Conservation (phyloP, 2,888 invertebrate species). For the Oscheius sp. region DNA sequence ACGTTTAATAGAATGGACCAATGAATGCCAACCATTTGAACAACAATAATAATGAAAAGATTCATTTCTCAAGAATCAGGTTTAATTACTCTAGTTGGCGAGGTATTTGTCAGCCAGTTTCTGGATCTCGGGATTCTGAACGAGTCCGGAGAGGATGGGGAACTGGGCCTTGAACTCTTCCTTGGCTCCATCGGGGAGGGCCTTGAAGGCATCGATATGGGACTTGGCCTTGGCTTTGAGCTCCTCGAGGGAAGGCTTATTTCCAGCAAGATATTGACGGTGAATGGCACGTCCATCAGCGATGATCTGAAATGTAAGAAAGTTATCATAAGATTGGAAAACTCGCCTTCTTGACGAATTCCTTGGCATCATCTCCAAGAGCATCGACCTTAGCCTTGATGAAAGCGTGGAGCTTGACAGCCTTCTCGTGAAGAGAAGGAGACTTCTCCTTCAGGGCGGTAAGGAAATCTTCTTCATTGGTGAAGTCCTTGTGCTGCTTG, state of each 20-base stretch:
- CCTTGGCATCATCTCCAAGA: slow-evolving; percentile 62
- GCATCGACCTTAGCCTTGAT: slow-evolving; percentile 57
- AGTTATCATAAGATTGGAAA: too few species aligned
- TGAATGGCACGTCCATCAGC: slow-evolving; percentile 61
- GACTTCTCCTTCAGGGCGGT: slow-evolving; percentile 64
- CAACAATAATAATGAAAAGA: not conserved
- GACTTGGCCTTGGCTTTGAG: slow-evolving; percentile 49
- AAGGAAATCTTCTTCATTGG: slow-evolving; percentile 58
- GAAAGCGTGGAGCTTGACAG: slow-evolving; percentile 52
- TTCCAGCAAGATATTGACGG: slow-evolving; percentile 56
- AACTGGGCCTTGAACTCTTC: slow-evolving; percentile 54
- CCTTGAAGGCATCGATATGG: slow-evolving; percentile 55
- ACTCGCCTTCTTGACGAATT: slow-evolving; percentile 61
- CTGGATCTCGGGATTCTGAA: slow-evolving; percentile 24
- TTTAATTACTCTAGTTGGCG: slow-evolving; percentile 18
- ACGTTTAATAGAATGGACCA: too few species aligned
- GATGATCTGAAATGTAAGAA: slow-evolving; percentile 53
- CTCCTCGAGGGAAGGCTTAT: slow-evolving; percentile 60
- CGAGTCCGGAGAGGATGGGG: slow-evolving; percentile 65
- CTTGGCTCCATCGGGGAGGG: slow-evolving; percentile 60
- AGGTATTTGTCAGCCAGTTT: slow-evolving; percentile 25
- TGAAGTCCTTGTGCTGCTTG: slow-evolving; percentile 50
- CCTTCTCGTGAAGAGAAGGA: slow-evolving; percentile 63
- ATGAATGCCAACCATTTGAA: not conserved
- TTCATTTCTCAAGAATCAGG: slow-evolving; percentile 8